phyloP scores from a whole-genome alignment of 2,888 invertebrate species.

The Quadriops clusia region DNA sequence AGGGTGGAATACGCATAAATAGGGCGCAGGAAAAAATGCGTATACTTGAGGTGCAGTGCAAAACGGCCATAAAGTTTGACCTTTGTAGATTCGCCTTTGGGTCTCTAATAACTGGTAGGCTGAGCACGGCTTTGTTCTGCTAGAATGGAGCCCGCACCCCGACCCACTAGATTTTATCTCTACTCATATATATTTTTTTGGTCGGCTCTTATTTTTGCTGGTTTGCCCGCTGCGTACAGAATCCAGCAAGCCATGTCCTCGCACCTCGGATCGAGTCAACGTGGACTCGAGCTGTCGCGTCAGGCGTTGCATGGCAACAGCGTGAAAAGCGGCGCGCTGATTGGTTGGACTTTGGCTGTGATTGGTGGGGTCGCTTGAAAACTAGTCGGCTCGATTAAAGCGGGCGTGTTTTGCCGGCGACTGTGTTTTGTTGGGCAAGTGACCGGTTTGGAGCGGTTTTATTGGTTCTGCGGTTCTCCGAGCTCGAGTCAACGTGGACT shows the following conservation, averaged over 20 bases:
- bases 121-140: constrained; percentile 34
- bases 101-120: constrained; percentile 35
- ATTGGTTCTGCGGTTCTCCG: constrained; percentile 19
- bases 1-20: constrained; percentile 1
- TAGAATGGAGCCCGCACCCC: constrained; percentile 32
- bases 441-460: constrained; percentile 5
- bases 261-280: constrained; percentile 36
- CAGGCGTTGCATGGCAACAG: constrained; percentile 24
- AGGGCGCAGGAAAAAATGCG: too few relatives aligned
- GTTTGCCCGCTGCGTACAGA: constrained; percentile 37
- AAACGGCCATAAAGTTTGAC: constrained; percentile 34
- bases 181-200: constrained; percentile 35
- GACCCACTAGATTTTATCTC: constrained; percentile 38
- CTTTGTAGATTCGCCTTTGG: constrained; percentile 32
- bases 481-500: constrained; percentile 28
- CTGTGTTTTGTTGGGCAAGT: constrained; percentile 15
- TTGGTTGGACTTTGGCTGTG: constrained; percentile 25
- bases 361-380: constrained; percentile 16
- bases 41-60: constrained; percentile 32
- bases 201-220: constrained; percentile 38
- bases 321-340: constrained; percentile 19
- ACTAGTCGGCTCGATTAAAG: constrained; percentile 31
- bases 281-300: constrained; percentile 32
- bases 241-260: constrained; percentile 36
- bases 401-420: constrained; percentile 22